Base-by-base conservation (phyloP, 2,113 vertebrate species). In the Melanerpes formicivorus region DNA sequence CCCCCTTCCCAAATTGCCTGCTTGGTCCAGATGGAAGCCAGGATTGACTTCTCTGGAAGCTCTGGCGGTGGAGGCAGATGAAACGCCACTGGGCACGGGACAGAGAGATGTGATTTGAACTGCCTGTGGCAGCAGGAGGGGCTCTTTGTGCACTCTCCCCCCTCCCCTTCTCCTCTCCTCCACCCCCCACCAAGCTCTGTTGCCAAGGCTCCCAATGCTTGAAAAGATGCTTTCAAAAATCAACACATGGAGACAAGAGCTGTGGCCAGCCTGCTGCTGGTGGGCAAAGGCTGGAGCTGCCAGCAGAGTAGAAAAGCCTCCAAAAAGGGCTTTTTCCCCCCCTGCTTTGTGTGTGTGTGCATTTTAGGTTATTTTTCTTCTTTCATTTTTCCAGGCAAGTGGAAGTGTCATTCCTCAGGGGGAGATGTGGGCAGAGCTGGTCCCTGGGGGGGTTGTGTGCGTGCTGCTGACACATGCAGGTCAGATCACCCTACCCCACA, bases 191-290 rank as follows among this genome's bases (percentile, higher is more conserved):
- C 50, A 52, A 52, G 50, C 50, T 52, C 91, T 26, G 93, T 96
- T 96, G 83, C 96, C 93, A 91, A 77, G 96, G 5, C 89, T 96
- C 92, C 96, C 64, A 5, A 66, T 26, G 89, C 89, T 90, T 89
- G 92, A 90, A 96, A 96, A 88, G 96, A 94, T 54, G 74, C 95
- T 59, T 96, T 93, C 88, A 77, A 64, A 89, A 52, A 80, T 64
- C 84, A 96, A 73, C 71, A 26, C 90, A 10, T 9, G 16, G 96
- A 93, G 88, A 69, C 74, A 16, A 58, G 93, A 54, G 88, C 85
- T 13, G 85, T 14, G 85, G 42, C 81, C 93, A 50, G 93, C 87
- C 10, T 87, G 93, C 85, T 60, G 82, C 73, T 55, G 71, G 56
- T 11, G 8, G 60, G 88, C 79, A 52, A 32, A 37, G 71, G 48